A percentile compares a stretch with the other conserved stretches of the same genome.
Conservation (phyloP, 2,797 vertebrate species). For the Danio choprae region DNA sequence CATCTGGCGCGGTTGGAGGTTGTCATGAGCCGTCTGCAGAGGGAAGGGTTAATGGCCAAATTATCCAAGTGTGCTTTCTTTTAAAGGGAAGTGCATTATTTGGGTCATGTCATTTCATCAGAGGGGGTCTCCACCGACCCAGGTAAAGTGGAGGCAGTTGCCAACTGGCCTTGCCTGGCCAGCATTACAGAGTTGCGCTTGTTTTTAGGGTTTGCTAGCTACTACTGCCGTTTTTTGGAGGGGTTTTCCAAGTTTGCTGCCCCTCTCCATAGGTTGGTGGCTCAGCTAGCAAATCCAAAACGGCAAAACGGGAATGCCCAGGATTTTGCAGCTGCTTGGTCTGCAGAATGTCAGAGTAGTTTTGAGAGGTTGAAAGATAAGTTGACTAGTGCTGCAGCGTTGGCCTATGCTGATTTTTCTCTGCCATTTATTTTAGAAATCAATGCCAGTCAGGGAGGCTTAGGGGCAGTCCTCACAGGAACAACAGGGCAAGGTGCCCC, state of each 20-base stretch:
- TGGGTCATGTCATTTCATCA: slow-evolving; percentile 7
- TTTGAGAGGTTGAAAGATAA: too few species aligned
- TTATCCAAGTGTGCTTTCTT: background rate
- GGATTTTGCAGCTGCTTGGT: too few species aligned
- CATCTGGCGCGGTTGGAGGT: background rate
- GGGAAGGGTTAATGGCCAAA: background rate
- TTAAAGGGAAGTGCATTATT: background rate
- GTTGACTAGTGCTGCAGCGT: too few species aligned
- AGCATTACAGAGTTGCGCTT: background rate
- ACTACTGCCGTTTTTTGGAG: background rate
- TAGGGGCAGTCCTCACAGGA: slow-evolving; percentile 20
- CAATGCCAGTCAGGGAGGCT: slow-evolving; percentile 2
- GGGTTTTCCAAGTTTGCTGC: background rate
- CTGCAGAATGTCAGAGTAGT: too few species aligned
- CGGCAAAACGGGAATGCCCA: too few species aligned
- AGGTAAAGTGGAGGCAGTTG: background rate
- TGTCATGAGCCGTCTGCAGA: background rate
- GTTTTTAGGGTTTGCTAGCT: background rate
- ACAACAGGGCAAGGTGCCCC: background rate
- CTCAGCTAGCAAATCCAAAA: background rate
- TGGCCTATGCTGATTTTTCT: too few species aligned
- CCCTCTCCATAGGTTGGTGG: background rate
- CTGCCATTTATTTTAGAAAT: background rate
- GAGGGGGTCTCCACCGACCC: background rate
- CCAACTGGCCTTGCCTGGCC: background rate